Evolutionary conservation across 2,797 vertebrate species (phyloP), one percentile per base, ranked within the genome.

Genomic region (Buphagus erythrorhynchus): DNA sequence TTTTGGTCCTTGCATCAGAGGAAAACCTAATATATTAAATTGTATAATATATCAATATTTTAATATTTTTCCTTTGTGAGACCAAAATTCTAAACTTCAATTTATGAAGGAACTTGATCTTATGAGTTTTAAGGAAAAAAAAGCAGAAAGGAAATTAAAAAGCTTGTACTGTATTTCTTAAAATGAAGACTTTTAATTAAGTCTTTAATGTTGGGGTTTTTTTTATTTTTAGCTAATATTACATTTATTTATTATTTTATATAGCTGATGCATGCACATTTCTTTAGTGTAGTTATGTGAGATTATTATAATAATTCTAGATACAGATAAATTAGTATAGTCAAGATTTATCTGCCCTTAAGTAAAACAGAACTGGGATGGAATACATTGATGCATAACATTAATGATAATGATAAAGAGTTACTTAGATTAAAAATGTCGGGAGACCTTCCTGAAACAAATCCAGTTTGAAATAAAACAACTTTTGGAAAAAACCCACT

Each of bases 401-500:
- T 29, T 65, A 65, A 72, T 2, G 7, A 35, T 57, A 54, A 63
- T 21, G 19, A 49, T 61, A 49, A 75, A 65, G 26, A 66, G 4
- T 59, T 67, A 26, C 22, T 83, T 58, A 82, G 13, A 66, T 26
- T 79, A 38, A 9, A 80, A 55, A 76, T 24, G 13, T 51, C 24
- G 73, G 38, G 20, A 85, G 12, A 51, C 13, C 67, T 68, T 67
- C 10, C 15, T 65, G 51, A 86, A 83, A 82, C 6, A 63, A 86
- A 73, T 35, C 31, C 52, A 63, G 11, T 55, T 42, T 67, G 10
- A 76, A 86, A 5, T 63, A 52, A 69, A 71, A 12, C 9, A 48
- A 18, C 9, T 85, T 86, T 43, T 26, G 9, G 19, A 3, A 59
- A 65, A 43, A 5, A 0, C 3, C 0, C 1, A 2, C 10, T 15